phyloP scores from a whole-genome alignment of 2,113 vertebrate species.

The Eleginops maclovinus region DNA sequence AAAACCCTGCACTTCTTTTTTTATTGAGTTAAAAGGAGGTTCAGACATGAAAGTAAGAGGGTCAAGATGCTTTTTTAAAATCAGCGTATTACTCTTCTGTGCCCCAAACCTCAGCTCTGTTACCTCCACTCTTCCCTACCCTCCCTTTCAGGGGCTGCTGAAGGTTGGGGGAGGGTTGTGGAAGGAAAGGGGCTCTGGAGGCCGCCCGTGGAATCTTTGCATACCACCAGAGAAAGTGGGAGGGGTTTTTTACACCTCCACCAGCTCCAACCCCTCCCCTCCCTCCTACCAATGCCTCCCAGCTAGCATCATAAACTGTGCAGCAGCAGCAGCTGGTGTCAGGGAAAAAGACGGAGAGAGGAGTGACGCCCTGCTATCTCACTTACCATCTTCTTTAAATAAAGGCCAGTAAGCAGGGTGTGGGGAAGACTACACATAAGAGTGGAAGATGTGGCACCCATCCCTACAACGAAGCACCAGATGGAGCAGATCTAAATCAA shows the following conservation, averaged over 20 bases:
- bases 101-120: slow-evolving; percentile 39
- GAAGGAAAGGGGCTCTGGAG: slow-evolving; percentile 62
- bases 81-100: slow-evolving; percentile 32
- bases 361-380: slow-evolving; percentile 63
- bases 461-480: slow-evolving; percentile 72
- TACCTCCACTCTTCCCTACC: slow-evolving; percentile 23
- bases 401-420: slow-evolving; percentile 62
- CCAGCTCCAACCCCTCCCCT: slow-evolving; percentile 18
- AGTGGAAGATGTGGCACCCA: slow-evolving; percentile 61
- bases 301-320: slow-evolving; percentile 70
- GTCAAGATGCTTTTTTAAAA: slow-evolving; percentile 46
- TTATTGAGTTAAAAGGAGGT: slow-evolving; percentile 12
- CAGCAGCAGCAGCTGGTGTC: slow-evolving; percentile 64
- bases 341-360: slow-evolving; percentile 55
- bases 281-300: slow-evolving; percentile 20
- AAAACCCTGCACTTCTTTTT: slow-evolving; percentile 40
- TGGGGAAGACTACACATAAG: slow-evolving; percentile 21
- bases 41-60: slow-evolving; percentile 17
- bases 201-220: slow-evolving; percentile 72
- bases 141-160: slow-evolving; percentile 39
- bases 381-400: slow-evolving; percentile 70
- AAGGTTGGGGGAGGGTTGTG: slow-evolving; percentile 64
- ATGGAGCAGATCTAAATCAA: slow-evolving; percentile 81
- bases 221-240: slow-evolving; percentile 70
- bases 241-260: slow-evolving; percentile 63